Conservation (phyloP, 1,140 invertebrate genomes). For the Periplaneta americana region DNA sequence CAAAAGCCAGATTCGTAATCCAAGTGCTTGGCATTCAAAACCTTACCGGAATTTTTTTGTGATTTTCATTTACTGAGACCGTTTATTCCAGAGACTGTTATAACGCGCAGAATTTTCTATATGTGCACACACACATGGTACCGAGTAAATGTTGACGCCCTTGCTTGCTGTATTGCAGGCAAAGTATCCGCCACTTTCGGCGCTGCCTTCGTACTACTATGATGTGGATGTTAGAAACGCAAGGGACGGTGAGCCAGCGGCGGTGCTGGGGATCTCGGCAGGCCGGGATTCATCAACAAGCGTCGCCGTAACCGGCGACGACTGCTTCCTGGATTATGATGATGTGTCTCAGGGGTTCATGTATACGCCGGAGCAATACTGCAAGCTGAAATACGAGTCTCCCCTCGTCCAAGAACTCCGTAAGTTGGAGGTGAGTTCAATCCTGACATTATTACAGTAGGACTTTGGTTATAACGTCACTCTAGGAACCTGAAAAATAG, state of each 20-base stretch:
- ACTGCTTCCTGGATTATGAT: constrained; percentile 33
- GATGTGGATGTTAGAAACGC: not conserved
- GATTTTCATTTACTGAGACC: too few relatives aligned
- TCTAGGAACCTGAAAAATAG: too few relatives aligned
- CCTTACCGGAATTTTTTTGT: too few relatives aligned
- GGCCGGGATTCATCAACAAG: constrained; percentile 18
- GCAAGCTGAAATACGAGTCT: constrained; percentile 51
- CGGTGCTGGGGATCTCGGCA: not conserved
- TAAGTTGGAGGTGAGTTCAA: constrained; percentile 44
- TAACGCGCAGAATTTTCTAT: too few relatives aligned
- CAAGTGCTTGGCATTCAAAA: too few relatives aligned
- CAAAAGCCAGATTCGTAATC: too few relatives aligned
- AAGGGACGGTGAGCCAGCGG: not conserved
- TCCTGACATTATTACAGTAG: not conserved
- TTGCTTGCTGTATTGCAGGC: not conserved
- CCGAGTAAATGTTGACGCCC: too few relatives aligned
- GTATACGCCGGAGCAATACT: constrained; percentile 47
- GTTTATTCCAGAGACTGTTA: not conserved
- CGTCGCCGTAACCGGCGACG: constrained; percentile 8
- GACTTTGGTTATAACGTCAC: too few relatives aligned
- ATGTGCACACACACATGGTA: too few relatives aligned
- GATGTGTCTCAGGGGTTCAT: constrained; percentile 39
- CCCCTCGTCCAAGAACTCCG: constrained; percentile 52
- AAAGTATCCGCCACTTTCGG: not conserved
- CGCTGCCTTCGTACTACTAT: not conserved